phyloP scores from a whole-genome alignment of 2,113 vertebrate species.

The Ptyas mucosa region DNA sequence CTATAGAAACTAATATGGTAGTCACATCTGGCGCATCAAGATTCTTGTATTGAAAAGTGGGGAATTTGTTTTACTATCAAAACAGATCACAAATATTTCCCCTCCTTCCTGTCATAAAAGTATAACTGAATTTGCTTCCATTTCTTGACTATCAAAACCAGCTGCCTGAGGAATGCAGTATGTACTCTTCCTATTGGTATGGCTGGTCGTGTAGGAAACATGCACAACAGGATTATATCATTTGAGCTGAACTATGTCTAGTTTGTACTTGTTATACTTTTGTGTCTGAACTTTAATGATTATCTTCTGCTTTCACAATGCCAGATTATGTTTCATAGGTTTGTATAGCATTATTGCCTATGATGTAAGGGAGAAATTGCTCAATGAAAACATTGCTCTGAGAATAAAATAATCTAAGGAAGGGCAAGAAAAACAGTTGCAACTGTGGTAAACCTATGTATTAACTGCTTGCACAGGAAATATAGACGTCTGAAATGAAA shows the following conservation, averaged over 20 bases:
- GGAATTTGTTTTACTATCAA: not conserved
- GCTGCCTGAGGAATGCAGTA: not conserved
- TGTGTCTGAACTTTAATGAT: not conserved
- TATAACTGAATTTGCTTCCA: not conserved
- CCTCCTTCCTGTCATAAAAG: not conserved
- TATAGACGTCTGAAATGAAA: conserved; percentile 14
- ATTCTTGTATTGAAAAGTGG: not conserved
- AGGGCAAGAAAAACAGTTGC: conserved; percentile 29
- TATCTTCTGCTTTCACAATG: not conserved
- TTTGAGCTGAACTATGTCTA: not conserved
- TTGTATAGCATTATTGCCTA: not conserved
- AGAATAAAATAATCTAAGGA: not conserved
- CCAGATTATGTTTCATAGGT: not conserved
- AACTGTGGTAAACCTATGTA: not conserved
- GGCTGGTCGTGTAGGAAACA: not conserved
- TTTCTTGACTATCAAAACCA: not conserved
- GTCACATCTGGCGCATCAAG: not conserved
- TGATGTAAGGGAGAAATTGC: not conserved
- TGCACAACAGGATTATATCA: not conserved
- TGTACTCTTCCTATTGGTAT: not conserved
- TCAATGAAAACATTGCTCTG: not conserved
- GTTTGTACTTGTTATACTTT: not conserved
- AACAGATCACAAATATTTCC: not conserved
- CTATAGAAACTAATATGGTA: not conserved
- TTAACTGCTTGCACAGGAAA: conserved; percentile 45